Evolutionary conservation across 2,888 invertebrate genomes (phyloP), one percentile per base, ranked within the genome.

Genomic region (Leucophenga montana): DNA sequence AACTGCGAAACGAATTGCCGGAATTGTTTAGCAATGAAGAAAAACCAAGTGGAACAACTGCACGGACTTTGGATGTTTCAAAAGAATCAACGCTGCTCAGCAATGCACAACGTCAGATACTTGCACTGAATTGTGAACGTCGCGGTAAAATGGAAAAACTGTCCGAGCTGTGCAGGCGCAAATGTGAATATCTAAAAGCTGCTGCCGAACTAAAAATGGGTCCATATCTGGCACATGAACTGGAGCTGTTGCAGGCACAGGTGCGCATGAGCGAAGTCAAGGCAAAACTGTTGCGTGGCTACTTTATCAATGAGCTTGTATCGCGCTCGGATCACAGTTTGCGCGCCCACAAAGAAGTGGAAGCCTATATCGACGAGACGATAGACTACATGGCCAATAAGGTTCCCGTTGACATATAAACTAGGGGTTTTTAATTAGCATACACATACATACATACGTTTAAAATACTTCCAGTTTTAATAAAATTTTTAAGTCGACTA

Each of bases 161-260:
- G 6, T 72, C 79, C 0, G 72, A 78, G 20, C 57, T 82, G 18
- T 77, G 76, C 9, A 80, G 75, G 27, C 79, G 81, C 1, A 88
- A 88, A 69, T 86, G 86, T 64, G 73, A 70, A 16, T 75, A 83
- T 11, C 76, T 88, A n/a, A 83, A 85, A 61, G 73, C 75, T 6
- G 79, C 78, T 3, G 84, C 84, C 0, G 87, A 88, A 13, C 50
- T 87, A 0, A 88, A 87, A 74, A 74, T 84, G 77, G 87, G 88
- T 0, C 83, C 87, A 0, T 82, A 85, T 69, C 66, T 85, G 48
- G 77, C 70, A 1, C 75, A 85, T 54, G 85, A 87, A 33, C 68
- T 88, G 6, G 82, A 87, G 27, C 53, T 87, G 6, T 73, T 84
- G 65, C 75, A 80, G 13, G 77, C 85, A 2, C 78, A 87, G 66